Evolutionary conservation across 2,888 invertebrate species (phyloP).

Genomic region (Mimachlamys varia): DNA sequence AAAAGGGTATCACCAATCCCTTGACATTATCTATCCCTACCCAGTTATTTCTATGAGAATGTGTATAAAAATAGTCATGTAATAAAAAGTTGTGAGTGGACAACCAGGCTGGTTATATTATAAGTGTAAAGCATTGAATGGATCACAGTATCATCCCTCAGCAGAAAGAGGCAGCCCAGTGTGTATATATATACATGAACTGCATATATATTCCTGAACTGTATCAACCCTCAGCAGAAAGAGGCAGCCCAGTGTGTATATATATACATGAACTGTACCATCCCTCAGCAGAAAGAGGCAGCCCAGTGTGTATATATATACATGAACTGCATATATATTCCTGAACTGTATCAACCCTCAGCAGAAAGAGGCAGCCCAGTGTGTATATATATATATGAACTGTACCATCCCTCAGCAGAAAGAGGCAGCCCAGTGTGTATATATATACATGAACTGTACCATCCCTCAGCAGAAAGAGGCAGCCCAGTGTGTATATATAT

Average conservation of each 20-base stretch:
- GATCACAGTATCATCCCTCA: constrained; percentile 23
- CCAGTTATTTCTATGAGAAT: constrained; percentile 11
- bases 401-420: too few relatives aligned
- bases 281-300: too few relatives aligned
- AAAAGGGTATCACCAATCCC: neutral
- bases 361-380: too few relatives aligned
- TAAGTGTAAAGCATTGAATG: neutral
- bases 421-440: too few relatives aligned
- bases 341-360: too few relatives aligned
- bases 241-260: neutral
- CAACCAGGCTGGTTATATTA: constrained; percentile 26
- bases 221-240: neutral
- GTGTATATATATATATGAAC: too few relatives aligned
- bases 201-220: too few relatives aligned
- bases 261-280: neutral
- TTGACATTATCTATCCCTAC: neutral
- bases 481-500: too few relatives aligned
- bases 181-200: neutral
- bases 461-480: too few relatives aligned
- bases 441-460: too few relatives aligned
- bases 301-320: too few relatives aligned
- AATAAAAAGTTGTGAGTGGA: constrained; percentile 28
- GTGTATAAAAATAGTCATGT: constrained; percentile 30
- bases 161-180: neutral
- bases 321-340: too few relatives aligned